Evolutionary conservation across 2,113 vertebrate species (phyloP).

Genomic region (Raphicerus campestris): DNA sequence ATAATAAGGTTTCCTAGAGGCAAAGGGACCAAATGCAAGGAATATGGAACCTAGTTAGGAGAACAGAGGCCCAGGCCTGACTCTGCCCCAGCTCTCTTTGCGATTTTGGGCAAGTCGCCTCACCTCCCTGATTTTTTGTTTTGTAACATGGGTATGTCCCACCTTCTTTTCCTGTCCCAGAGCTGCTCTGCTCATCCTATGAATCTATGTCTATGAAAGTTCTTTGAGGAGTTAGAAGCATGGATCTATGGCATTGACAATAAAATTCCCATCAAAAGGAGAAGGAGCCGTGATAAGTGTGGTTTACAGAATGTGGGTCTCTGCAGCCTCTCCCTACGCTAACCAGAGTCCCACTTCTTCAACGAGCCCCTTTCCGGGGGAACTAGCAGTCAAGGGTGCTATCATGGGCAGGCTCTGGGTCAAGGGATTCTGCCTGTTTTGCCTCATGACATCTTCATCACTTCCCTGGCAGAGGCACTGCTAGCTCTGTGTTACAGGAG

Average conservation of each 20-base stretch:
- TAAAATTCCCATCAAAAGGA: neutral
- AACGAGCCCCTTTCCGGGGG: neutral
- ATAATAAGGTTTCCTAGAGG: neutral
- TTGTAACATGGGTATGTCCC: neutral
- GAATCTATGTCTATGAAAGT: neutral
- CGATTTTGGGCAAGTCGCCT: neutral
- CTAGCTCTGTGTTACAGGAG: neutral
- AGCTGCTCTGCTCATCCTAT: neutral
- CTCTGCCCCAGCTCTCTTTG: neutral
- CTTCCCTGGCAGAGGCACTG: neutral
- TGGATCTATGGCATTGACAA: neutral
- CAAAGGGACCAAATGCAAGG: neutral
- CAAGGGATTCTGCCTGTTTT: neutral
- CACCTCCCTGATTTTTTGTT: neutral
- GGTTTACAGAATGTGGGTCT: neutral
- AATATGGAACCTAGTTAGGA: neutral
- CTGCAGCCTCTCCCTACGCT: neutral
- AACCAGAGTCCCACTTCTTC: neutral
- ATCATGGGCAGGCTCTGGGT: neutral
- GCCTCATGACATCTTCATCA: neutral
- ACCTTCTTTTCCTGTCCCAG: neutral
- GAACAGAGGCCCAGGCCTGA: rapidly evolving
- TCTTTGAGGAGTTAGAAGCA: neutral
- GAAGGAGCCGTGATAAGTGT: neutral
- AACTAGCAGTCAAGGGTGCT: too few species aligned